Conservation (phyloP, 2,797 vertebrate genomes). For the Knipowitschia caucasica region DNA sequence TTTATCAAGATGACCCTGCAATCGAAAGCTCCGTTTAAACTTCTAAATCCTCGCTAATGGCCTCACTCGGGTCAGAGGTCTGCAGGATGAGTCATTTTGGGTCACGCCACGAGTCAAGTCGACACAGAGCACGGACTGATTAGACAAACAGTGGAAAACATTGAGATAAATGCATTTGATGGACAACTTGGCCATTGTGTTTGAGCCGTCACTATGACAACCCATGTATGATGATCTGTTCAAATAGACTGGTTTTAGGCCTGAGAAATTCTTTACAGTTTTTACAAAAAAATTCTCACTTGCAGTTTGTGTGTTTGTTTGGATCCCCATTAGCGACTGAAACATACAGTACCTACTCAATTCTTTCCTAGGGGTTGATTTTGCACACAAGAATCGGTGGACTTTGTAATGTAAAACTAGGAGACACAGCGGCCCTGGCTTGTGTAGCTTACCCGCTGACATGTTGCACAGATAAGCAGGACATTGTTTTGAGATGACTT, state of each 20-base stretch:
- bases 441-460: conserved; percentile 18
- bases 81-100: conserved; percentile 42
- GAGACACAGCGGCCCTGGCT: conserved; percentile 14
- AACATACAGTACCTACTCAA: too few species aligned
- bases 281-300: conserved; percentile 55
- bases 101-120: conserved; percentile 50
- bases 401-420: conserved; percentile 13
- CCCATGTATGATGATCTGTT: background rate
- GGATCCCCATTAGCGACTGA: too few species aligned
- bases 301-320: too few species aligned
- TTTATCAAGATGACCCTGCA: conserved; percentile 52
- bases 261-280: conserved; percentile 51
- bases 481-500: conserved; percentile 6
- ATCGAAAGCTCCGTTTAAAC: conserved; percentile 37
- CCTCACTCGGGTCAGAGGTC: conserved; percentile 47
- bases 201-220: conserved; percentile 1
- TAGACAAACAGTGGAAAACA: conserved; percentile 33
- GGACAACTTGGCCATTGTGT: background rate
- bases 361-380: too few species aligned
- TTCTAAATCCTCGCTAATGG: conserved; percentile 51
- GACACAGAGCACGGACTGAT: conserved; percentile 33
- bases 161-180: conserved; percentile 14
- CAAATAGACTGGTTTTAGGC: conserved; percentile 6
- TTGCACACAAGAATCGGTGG: conserved; percentile 32
- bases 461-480: conserved; percentile 19